Base-by-base conservation (phyloP, 1,140 invertebrate species). In the Drosophila malerkotliana region DNA sequence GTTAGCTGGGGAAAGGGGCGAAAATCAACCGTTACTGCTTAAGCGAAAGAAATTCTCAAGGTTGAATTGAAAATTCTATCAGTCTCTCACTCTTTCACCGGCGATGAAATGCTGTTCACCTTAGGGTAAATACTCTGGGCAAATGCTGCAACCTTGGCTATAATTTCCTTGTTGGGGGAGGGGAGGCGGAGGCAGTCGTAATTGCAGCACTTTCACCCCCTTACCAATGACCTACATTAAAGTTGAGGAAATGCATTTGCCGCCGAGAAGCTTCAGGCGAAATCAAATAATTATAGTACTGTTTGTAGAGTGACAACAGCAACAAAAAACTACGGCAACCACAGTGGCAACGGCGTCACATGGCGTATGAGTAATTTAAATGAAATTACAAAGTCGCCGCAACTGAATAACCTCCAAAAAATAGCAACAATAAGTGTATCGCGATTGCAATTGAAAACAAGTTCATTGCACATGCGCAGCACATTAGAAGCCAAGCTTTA, bases 341-440 rank as follows among this genome's bases (percentile, higher is more conserved):
- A 49, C 61, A 45, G 41, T 21, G 15, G 28, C 51, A 21, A 18
- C 49, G 26, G 55, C 55, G 61, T 68, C 61, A 55, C 58, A 63
- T 56, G 68, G 59, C 82, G 74, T 79, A 85, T 88, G 82, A 85
- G 82, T 88, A 85, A 85, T 88, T 87, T 85, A 61, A 85, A 78
- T 82, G 74, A 57, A 82, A 82, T 87, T 87, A 79, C 82, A 85
- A 85, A 85, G 78, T 88, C 82, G 79, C 57, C 57, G 74, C 73
- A 72, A 52, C 49, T 69, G 69, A 78, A 24, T 85, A 85, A 77
- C 82, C 82, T 88, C 83, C 74, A 85, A 75, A 78, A 62, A 61
- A 59, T 45, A 58, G 45, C 55, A 77, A 53, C 58, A 51, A 52
- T 54, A 67, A 32, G 63, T 75, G 66, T 63, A 77, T 72, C 66